Base-by-base conservation (phyloP, 2,888 invertebrate species). In the Ametastegia equiseti region DNA sequence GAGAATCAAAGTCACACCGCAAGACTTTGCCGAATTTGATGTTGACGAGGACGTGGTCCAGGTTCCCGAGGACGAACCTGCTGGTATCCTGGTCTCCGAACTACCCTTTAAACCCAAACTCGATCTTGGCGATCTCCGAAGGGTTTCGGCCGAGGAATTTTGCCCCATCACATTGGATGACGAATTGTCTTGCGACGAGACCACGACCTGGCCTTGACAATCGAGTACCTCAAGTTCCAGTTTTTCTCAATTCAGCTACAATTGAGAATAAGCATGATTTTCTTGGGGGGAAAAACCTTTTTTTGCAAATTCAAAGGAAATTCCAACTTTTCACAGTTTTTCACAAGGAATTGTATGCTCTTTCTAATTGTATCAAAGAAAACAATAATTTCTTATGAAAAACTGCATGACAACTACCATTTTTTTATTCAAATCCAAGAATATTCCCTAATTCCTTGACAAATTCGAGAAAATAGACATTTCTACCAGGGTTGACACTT, bases 11-110 rank as follows among this genome's bases (percentile, higher is more conserved):
- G 77, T 50, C 0, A 82, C 39, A 6, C 78, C 15, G 6, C 86
- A 88, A 54, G 90, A 91, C 82, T 91, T 91, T 81, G 88, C 88
- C 65, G 90, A 91, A 83, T 91, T 91, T 83, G 88, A 88, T 54
- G 86, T 86, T 2, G 85, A 85, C 1, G 87, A 86, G 5, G 84
- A 85, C 1, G 84, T 83, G 0, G 80, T 69, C 2, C 80, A 79
- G 13, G 39, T 19, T n/a, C n/a, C n/a, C 13, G 80, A 77, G 5
- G 39, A 69, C 9, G 82, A 84, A n/a, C 47, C 82, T 11, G 47
- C 54, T 50, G 89, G 89, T 0, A 84, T 91, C 67, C 83, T 86
- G 42, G 86, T 91, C 4, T 86, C 87, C 1, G 84, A 89, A 81
- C 81, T 91, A 75, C 88, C 89, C 19, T 91, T 87, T 81, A 90